Base-by-base conservation (phyloP, 2,797 vertebrate species). In the Macroramphosus scolopax region DNA sequence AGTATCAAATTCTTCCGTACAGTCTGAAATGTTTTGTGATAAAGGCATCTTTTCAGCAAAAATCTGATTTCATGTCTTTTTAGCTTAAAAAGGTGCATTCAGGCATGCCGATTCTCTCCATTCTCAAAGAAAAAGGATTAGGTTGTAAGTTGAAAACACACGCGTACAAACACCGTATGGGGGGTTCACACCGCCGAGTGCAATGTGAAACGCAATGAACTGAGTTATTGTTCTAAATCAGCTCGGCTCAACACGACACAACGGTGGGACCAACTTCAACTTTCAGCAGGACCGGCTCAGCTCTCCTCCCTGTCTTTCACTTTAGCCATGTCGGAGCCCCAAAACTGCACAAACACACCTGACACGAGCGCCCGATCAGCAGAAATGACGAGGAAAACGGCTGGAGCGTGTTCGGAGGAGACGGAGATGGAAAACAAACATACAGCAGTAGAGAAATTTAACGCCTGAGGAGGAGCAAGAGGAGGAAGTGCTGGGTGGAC, bases 21-120 rank as follows among this genome's bases (percentile, higher is more conserved):
- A 44, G 6, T 72, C 63, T 59, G 55, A 73, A 69, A 71, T 59
- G 26, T 42, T 39, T 51, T 30, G n/a, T 30, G 70, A 71, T 73
- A 87, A 89, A 88, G 85, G 72, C 82, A 88, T 90, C 88, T 89
- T 91, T 90, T 87, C 78, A 89, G 84, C 89, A 85, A 81, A 79
- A 76, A 63, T 63, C 49, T 18, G 50, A 75, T 78, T 79, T 81
- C 35, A 74, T 73, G 75, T 83, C 57, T 72, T 82, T 81, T 72
- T n/a, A 84, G 77, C 82, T 83, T 77, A 83, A 85, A 87, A 89
- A 87, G 86, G 86, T 89, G 89, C 81, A 77, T 77, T 83, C 68
- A 80, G 73, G 63, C 77, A 69, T 75, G 80, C 82, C 84, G 80
- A 82, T 75, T 77, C 44, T 73, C 71, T 81, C 58, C 60, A 49